Percentiles rank a stretch among this genome's conserved stretches.
phyloP scores from a whole-genome alignment of 2,888 invertebrate genomes.

The Megastigmus dorsalis region DNA sequence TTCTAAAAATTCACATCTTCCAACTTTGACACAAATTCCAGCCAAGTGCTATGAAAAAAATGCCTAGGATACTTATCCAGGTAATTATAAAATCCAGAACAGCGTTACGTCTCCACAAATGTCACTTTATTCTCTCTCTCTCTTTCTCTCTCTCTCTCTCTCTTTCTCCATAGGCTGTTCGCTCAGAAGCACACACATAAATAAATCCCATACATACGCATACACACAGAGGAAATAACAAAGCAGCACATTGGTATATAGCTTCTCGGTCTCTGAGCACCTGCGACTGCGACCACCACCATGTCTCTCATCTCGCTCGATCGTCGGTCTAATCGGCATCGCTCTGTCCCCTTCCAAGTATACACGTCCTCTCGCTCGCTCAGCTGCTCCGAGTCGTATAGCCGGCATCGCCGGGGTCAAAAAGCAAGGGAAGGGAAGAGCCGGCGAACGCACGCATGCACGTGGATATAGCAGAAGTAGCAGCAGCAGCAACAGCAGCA shows the following conservation, averaged over 20 bases:
- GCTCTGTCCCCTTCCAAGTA: not conserved
- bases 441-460: conserved; percentile 5
- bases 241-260: conserved; percentile 16
- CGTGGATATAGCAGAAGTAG: conserved; percentile 37
- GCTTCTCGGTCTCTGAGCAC: conserved; percentile 29
- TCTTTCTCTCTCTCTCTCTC: not conserved
- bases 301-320: conserved; percentile 17
- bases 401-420: conserved; percentile 11
- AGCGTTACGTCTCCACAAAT: conserved; percentile 38
- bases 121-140: conserved; percentile 14
- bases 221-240: not conserved
- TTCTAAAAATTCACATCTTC: not conserved
- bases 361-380: not conserved
- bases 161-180: not conserved
- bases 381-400: not conserved
- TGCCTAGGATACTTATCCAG: conserved; percentile 1
- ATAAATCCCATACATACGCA: not conserved
- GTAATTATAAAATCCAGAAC: conserved; percentile 46
- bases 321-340: conserved; percentile 24
- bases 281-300: conserved; percentile 17
- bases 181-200: not conserved
- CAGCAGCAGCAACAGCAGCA: conserved; percentile 46
- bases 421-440: conserved; percentile 41
- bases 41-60: not conserved
- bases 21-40: conserved; percentile 29